Base-by-base conservation (phyloP, 2,113 vertebrate genomes). In the Menidia beryllina region DNA sequence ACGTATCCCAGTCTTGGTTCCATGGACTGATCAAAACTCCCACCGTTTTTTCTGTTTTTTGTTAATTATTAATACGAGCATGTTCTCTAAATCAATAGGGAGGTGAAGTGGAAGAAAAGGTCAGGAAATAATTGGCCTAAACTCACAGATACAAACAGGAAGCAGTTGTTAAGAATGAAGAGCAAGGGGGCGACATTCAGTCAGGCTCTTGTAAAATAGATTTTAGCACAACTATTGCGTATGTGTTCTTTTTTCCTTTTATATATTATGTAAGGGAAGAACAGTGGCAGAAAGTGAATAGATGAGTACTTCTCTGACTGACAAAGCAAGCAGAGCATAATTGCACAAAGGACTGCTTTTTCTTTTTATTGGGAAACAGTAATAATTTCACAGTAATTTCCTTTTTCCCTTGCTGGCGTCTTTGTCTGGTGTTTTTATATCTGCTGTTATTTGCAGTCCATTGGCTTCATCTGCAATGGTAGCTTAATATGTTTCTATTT, bases 21-120 rank as follows among this genome's bases (percentile, higher is more conserved):
- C 77, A 79, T 39, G 50, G 67, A 81, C 75, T 82, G 86, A 71
- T 78, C 47, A 69, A 83, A 86, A 84, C 69, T 71, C 65, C 49
- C 57, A 80, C 52, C 50, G 63, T 71, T 70, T 65, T 57, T 49
- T 57, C 23, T 55, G 21, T 66, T 66, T 66, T 79, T 69, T 61
- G 67, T 79, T 66, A 86, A 84, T 82, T 78, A 85, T 85, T 83
- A 83, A 86, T 76, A 52, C 50, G 69, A 76, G 73, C 83, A 72
- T 82, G 67, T 81, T 88, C 85, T 81, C 36, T 79, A 67, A 81
- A 86, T 89, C 83, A 84, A 70, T 71, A 73, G 41, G 30, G 62
- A 74, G 59, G 66, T 71, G 68, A 81, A 65, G 72, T 50, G 62
- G 74, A 12, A 68, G 70, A 72, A 86, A 85, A 84, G 81, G 84